Base-by-base conservation (phyloP, 2,888 invertebrate genomes). In the Lepidochitona cinerea region DNA sequence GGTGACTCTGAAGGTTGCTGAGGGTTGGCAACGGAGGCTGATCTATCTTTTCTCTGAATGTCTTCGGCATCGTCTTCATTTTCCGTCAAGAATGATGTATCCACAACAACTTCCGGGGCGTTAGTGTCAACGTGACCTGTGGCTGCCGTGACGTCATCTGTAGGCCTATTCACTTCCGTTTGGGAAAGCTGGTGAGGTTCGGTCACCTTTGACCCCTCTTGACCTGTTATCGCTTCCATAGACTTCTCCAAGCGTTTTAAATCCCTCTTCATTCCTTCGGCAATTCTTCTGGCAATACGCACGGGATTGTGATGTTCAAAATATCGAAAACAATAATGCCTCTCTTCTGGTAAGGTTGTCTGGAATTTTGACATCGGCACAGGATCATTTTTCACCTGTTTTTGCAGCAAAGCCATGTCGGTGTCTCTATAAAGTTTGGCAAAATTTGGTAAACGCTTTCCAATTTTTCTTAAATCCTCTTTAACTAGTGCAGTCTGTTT, bases 221-320 rank as follows among this genome's bases (percentile, higher is more conserved):
- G n/a, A n/a, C n/a, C n/a, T n/a, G n/a, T n/a, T n/a, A n/a, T 49
- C n/a, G 3, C 1, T 59, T 59, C 59, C 59, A 59, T 59, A 32
- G 59, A 18, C 9, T 59, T 18, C 9, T 59, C 59, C 23, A 59
- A 32, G 12, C 29, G 23, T 32, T 59, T 59, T 26, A 59, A 18
- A 26, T 66, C 66, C 36, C 14, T 66, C 66, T 37, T 66, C 14
- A 66, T 35, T n/a, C 37, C 66, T 36, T 37, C 37, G 37, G 66
- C 35, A 35, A 66, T 18, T 14, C 37, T 35, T 37, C 66, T 66
- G 37, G 66, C 66, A 36, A 37, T 37, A 18, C 37, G 1, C 37
- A 66, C 37, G 2, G 66, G 66, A 66, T 66, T 66, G 29, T 66
- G 66, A 29, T 66, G 66, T n/a, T 66, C 66, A 66, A 66, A 66